phyloP scores from a whole-genome alignment of 2,797 vertebrate species.

The Basileuterus tristriatus region DNA sequence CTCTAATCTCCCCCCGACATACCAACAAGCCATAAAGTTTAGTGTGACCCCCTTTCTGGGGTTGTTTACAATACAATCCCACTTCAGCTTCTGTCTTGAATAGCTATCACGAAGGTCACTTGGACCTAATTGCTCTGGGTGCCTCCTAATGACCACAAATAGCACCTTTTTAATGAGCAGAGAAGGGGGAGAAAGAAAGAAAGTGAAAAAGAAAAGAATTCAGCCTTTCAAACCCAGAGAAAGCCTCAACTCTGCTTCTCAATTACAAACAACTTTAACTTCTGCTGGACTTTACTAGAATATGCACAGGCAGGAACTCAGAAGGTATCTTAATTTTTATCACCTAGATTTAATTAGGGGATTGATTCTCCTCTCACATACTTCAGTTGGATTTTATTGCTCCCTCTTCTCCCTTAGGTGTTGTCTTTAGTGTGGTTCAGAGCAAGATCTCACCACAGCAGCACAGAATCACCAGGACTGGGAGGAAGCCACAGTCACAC shows the following conservation, averaged over 20 bases:
- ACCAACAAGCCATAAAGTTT: constrained; percentile 71
- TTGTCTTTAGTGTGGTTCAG: not conserved
- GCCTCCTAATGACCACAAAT: constrained; percentile 81
- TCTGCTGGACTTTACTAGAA: constrained; percentile 9
- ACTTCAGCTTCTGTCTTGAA: constrained; percentile 84
- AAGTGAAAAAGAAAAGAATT: constrained; percentile 42
- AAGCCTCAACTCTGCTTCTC: not conserved
- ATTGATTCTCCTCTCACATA: not conserved
- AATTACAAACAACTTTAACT: constrained; percentile 7
- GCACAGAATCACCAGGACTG: not conserved
- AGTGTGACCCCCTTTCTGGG: constrained; percentile 69
- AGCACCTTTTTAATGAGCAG: constrained; percentile 71
- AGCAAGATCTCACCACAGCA: not conserved
- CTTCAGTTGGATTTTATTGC: not conserved
- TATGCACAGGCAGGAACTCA: not conserved
- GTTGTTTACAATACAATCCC: constrained; percentile 75
- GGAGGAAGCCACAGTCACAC: not conserved
- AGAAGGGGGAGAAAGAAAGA: constrained; percentile 26
- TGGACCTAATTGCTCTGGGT: constrained; percentile 82
- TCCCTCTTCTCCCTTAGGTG: not conserved
- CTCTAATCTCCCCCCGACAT: constrained; percentile 53
- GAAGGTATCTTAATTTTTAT: not conserved
- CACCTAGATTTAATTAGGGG: not conserved
- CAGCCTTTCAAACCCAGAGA: constrained; percentile 47
- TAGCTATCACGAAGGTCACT: constrained; percentile 81